These are phyloP conservation scores for Cyphotilapia sp. DNA, from an alignment of 2,113 vertebrate species.

Conservation along the genomic window DNA sequence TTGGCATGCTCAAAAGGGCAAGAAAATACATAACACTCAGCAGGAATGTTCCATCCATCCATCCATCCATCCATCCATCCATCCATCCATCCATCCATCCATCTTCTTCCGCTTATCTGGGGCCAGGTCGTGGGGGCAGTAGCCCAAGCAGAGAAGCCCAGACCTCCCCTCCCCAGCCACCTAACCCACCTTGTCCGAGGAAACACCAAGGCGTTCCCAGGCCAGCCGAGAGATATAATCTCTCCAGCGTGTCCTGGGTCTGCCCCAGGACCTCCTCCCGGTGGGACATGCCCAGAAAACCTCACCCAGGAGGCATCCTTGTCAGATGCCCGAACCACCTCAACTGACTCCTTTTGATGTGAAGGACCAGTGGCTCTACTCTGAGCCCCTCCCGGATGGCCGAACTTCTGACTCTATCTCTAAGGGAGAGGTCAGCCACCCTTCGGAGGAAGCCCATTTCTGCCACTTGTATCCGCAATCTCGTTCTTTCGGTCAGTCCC, in stretches of 20 bases:
- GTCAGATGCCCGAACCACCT: neutral
- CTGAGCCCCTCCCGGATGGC: neutral
- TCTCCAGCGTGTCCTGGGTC: neutral
- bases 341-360: fast-evolving
- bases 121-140: neutral
- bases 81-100: neutral
- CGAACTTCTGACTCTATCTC: neutral
- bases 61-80: neutral
- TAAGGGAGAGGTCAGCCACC: neutral
- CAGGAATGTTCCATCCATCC: neutral
- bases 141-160: neutral
- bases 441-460: neutral
- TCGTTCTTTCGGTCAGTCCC: fast-evolving
- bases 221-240: neutral
- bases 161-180: neutral
- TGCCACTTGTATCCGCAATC: neutral
- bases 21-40: neutral
- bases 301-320: neutral
- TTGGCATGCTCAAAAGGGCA: neutral
- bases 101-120: neutral
- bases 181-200: fast-evolving
- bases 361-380: neutral
- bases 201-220: neutral
- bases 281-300: fast-evolving
- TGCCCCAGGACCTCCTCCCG: fast-evolving